These are phyloP conservation scores for Perdita meconis DNA, from an alignment of 2,888 invertebrate genomes.

Conservation along the genomic window DNA sequence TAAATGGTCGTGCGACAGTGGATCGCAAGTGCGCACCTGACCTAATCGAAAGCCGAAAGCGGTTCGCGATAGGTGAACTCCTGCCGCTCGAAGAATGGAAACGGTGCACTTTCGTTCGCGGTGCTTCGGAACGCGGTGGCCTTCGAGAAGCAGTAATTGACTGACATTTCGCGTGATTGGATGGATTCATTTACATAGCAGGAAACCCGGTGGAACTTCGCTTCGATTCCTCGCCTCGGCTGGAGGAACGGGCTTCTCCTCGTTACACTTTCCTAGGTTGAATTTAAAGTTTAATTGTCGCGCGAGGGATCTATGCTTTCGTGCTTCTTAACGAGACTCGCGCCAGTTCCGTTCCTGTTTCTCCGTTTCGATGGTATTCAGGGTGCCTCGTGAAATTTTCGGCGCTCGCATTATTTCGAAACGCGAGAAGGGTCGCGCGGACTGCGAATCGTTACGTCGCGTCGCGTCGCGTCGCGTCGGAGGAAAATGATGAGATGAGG, in stretches of 20 bases:
- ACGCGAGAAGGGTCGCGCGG: no score
- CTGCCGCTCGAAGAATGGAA: neutral
- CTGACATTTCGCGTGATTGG: slow-evolving; percentile 42
- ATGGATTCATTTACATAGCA: slow-evolving; percentile 45
- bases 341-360: neutral
- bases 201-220: slow-evolving; percentile 33
- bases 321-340: neutral
- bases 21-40: no score
- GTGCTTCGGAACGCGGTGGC: slow-evolving; percentile 30
- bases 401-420: no score
- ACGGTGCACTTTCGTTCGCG: slow-evolving; percentile 17
- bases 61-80: neutral
- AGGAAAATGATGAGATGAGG: neutral
- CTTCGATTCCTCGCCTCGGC: neutral
- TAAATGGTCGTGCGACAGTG: no score
- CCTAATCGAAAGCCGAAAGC: no score
- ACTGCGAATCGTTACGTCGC: no score
- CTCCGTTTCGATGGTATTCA: no score
- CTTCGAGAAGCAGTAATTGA: slow-evolving; percentile 43
- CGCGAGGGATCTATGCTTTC: neutral
- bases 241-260: neutral
- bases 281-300: neutral
- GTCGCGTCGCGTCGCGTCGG: no score
- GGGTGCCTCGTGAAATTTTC: no score
- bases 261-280: neutral